Base-by-base conservation (phyloP, 2,113 vertebrate species). In the Actenoides lindsayi region DNA sequence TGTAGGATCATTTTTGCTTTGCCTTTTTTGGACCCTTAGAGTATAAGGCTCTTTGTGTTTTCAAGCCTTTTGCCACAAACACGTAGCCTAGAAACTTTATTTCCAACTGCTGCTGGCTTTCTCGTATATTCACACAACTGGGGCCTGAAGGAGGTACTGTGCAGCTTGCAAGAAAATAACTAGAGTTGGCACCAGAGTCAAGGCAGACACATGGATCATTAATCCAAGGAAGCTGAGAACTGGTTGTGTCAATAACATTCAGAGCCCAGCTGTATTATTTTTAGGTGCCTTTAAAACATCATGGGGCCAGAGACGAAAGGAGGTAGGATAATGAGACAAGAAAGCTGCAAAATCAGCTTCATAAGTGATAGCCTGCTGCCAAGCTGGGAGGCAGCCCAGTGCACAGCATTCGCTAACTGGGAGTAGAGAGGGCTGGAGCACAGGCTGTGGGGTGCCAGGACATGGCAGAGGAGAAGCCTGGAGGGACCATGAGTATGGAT, bases 401-500 rank as follows among this genome's bases (percentile, higher is more conserved):
- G 44, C 23, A 8, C 51, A 19, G 39, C 27, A 4, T 71, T 35
- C 64, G 37, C 44, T 79, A 54, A 73, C 33, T 0, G 6, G 51
- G 57, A 1, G 4, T 12, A 37, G 70, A 3, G 31, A 42, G 46
- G 42, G 54, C 12, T 65, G 37, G 41, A 73, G 35, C 2, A 37
- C 15, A 30, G 57, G 35, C 59, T 39, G 48, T 28, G 8, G 35
- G 28, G 28, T 48, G 48, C 65, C 71, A 46, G 70, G 57, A 25
- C 19, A 2, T 23, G 37, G 24, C 27, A 16, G 50, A 44, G 56
- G 13, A 15, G 25, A 11, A 75, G 54, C 30, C 42, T 57, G 48
- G 24, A 39, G n/a, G n/a, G 19, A 42, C 2, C 0, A 0, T 1
- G 2, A 63, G 15, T 20, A 10, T 9, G 19, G 18, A 37, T 1